Conservation (phyloP, 2,888 invertebrate species). For the Calameuta filiformis region DNA sequence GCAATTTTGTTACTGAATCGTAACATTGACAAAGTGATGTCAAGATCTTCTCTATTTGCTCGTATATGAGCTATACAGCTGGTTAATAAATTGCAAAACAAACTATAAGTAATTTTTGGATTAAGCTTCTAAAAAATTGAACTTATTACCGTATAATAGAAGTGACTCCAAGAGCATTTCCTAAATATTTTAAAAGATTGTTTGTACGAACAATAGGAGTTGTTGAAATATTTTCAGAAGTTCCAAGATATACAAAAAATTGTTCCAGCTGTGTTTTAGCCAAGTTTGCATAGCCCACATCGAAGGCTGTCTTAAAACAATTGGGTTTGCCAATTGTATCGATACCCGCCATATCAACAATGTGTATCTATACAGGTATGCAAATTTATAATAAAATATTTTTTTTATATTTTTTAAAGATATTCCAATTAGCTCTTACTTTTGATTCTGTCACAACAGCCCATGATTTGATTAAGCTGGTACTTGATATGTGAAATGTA, state of each 20-base stretch:
- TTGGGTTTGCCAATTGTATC: constrained; percentile 56
- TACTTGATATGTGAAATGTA: constrained; percentile 57
- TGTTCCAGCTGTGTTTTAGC: constrained; percentile 63
- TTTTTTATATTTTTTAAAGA: constrained; percentile 12
- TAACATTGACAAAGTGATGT: constrained; percentile 62
- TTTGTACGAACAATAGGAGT: constrained; percentile 50
- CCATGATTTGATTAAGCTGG: constrained; percentile 39
- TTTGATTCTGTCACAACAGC: constrained; percentile 43
- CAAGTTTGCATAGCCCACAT: constrained; percentile 63
- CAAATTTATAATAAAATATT: constrained; percentile 2
- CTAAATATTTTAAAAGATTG: constrained; percentile 62
- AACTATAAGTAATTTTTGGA: constrained; percentile 6
- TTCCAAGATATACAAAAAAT: constrained; percentile 49
- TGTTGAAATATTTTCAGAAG: constrained; percentile 38
- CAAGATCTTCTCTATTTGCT: constrained; percentile 53
- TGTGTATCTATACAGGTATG: constrained; percentile 56
- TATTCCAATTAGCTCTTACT: constrained; percentile 36
- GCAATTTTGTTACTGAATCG: constrained; percentile 55
- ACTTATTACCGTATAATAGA: constrained; percentile 58
- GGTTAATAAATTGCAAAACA: constrained; percentile 10
- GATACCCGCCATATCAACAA: constrained; percentile 66
- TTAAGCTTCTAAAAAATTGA: constrained; percentile 15
- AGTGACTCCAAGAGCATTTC: constrained; percentile 51
- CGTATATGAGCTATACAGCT: constrained; percentile 66
- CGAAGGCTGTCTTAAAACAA: constrained; percentile 52